phyloP scores from a whole-genome alignment of 2,888 invertebrate species.

The Tuberolachnus salignus region DNA sequence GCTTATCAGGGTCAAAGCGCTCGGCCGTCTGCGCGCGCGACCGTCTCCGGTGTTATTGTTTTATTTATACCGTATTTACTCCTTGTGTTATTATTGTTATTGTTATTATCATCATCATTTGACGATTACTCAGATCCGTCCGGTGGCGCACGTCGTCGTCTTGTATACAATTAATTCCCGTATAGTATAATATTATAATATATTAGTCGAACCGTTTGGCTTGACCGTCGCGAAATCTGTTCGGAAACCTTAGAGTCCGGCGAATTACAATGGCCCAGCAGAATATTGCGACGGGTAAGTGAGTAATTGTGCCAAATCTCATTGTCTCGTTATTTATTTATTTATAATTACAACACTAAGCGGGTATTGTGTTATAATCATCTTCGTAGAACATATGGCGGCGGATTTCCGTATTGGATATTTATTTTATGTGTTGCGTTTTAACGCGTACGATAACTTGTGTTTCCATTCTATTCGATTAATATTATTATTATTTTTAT shows the following conservation, averaged over 20 bases:
- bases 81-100: not conserved
- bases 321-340: not conserved
- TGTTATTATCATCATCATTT: not conserved
- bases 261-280: not conserved
- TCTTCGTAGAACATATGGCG: too few species aligned
- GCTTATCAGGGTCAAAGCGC: constrained; percentile 35
- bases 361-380: too few species aligned
- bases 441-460: not conserved
- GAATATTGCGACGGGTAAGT: not conserved
- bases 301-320: not conserved
- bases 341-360: not conserved
- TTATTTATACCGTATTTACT: not conserved
- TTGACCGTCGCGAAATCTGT: too few species aligned
- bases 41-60: not conserved
- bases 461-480: not conserved
- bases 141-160: too few species aligned
- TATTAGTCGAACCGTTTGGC: too few species aligned
- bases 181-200: too few species aligned
- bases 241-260: too few species aligned
- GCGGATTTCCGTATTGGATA: not conserved
- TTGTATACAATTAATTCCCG: too few species aligned
- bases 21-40: not conserved
- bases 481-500: too few species aligned
- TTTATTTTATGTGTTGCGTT: not conserved
- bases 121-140: not conserved